Base-by-base conservation (phyloP, 2,113 vertebrate genomes). In the Cephalophus harveyi region DNA sequence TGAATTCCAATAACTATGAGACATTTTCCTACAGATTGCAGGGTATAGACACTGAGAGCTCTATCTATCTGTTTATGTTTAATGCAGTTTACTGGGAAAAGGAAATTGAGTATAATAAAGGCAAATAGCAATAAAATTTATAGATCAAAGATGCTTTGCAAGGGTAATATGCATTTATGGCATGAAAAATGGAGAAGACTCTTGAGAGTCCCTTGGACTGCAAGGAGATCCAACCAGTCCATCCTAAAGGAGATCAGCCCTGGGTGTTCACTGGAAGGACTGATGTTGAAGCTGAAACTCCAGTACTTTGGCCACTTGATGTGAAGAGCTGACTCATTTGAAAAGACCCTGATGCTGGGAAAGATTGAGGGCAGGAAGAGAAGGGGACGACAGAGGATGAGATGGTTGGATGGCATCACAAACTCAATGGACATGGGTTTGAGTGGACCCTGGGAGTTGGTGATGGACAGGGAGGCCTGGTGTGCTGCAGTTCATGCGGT, bases 1-100 rank as follows among this genome's bases (percentile, higher is more conserved):
- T 92, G 88, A 96, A 90, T 97, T 98, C 13, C 87, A 97, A 28
- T 57, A 79, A 89, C 84, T 91, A 21, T 83, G 87, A 98, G 52
- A 62, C 33, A 95, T 96, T 98, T 96, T 97, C 96, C 94, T 95
- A 95, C 91, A 88, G 81, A 97, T 1, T 57, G 40, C n/a, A 95
- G 57, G 4, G 17, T 95, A 94, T 19, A 62, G 67, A 83, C 76
- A 74, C 9, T 8, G 11, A 95, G 21, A 81, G 23, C 57, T 97
- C 81, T 93, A 55, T n/a, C n/a, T n/a, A n/a, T n/a, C 12, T 91
- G 59, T 91, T 96, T 62, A 0, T 40, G 0, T 50, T 76, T 88
- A 94, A 36, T 40, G 93, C 8, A 57, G 1, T 78, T 91, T 91
- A 25, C 54, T 11, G 1, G 13, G 27, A 54, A 64, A 36, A 86